Evolutionary conservation across 2,113 vertebrate genomes (phyloP), one percentile per base, ranked within the genome.

Genomic region (Microtus pennsylvanicus): DNA sequence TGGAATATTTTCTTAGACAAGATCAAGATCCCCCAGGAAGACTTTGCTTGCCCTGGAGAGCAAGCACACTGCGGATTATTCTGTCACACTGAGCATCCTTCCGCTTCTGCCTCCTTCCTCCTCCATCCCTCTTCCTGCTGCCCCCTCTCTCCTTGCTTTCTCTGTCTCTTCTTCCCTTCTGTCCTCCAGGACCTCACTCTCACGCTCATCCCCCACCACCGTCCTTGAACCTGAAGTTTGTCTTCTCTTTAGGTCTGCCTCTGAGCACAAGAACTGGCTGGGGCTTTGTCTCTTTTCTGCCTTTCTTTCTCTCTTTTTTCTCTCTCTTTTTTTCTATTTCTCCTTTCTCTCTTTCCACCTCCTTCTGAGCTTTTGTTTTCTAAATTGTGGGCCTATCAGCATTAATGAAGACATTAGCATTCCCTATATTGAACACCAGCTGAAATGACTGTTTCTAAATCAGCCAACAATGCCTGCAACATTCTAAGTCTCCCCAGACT

Each of bases 371-470:
- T 95, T 90, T 88, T 83, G 50, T 92, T 95, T 93, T 83, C 28
- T 82, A 86, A 85, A 90, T 67, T 38, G 72, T 2, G 0, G 16
- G 10, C 3, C 78, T 89, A 22, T 97, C 77, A 91, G 50, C 95
- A 97, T 95, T 81, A 95, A 94, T 81, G 94, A 97, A n/a, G 45
- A 69, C 75, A 82, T 92, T 90, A 91, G 72, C 87, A 94, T 83
- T 77, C 67, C 92, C 65, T 24, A 1, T 58, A 58, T 74, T 61
- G 89, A 89, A 76, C 7, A 77, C 58, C 69, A 28, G 2, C 11
- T 10, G 55, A 82, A 95, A 92, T 50, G 3, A 81, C 7, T 50
- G 26, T 88, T 88, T 93, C 94, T 93, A 52, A 89, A 72, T 63
- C 47, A 75, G 80, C 80, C 4, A 2, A 26, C 61, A 67, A 28